Percentiles rank a stretch among this genome's conserved stretches.
Conservation (phyloP, 2,888 invertebrate genomes). For the Apodemia mormo region DNA sequence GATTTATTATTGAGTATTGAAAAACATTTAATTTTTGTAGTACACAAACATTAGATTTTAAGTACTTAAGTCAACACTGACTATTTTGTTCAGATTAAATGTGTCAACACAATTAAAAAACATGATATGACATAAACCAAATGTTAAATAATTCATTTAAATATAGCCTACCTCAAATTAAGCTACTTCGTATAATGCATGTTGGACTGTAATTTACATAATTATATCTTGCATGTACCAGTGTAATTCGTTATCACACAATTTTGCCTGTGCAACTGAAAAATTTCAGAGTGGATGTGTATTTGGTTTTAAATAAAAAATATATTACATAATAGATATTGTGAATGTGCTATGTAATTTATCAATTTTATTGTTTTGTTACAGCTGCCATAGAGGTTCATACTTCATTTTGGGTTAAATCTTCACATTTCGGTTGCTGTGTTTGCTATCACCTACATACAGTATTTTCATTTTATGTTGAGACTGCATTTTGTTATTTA, state of each 20-base stretch:
- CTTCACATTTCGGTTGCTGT: slow-evolving; percentile 33
- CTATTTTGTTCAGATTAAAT: too few species aligned
- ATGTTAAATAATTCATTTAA: too few species aligned
- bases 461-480: slow-evolving; percentile 29
- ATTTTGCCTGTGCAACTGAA: background rate
- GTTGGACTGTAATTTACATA: background rate
- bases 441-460: slow-evolving; percentile 33
- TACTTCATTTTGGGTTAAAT: slow-evolving; percentile 50
- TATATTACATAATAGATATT: background rate
- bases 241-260: background rate
- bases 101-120: too few species aligned
- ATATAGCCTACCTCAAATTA: too few species aligned
- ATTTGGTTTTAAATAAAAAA: background rate
- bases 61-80: too few species aligned
- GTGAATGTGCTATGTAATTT: slow-evolving; percentile 27
- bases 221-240: background rate
- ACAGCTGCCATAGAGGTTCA: slow-evolving; percentile 57
- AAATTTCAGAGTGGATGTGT: background rate
- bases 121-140: too few species aligned
- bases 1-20: too few species aligned
- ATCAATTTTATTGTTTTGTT: slow-evolving; percentile 64
- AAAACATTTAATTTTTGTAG: too few species aligned
- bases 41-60: too few species aligned
- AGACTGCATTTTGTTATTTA: slow-evolving; percentile 24
- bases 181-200: background rate